These are phyloP conservation scores for Nibea albiflora DNA, from an alignment of 2,113 vertebrate species.

Conservation along the genomic window DNA sequence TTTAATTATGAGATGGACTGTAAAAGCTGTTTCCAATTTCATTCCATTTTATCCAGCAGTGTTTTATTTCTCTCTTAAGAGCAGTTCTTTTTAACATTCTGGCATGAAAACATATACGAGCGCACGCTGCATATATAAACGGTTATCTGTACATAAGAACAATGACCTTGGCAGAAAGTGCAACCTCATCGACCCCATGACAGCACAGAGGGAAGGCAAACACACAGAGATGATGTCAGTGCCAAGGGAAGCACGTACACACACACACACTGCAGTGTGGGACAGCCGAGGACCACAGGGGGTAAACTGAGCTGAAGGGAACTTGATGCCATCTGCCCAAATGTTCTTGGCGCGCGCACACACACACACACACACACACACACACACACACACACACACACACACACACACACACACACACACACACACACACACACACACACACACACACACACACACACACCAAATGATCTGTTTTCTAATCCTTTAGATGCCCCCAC, in stretches of 20 bases:
- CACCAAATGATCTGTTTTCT: constrained; percentile 40
- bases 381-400: constrained; percentile 16
- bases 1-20: constrained; percentile 66
- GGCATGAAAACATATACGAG: constrained; percentile 21
- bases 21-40: constrained; percentile 48
- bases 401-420: constrained; percentile 8
- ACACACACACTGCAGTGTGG: neutral
- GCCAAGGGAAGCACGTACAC: constrained; percentile 36
- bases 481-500: constrained; percentile 60
- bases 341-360: constrained; percentile 62
- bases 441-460: constrained; percentile 4
- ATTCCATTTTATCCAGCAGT: constrained; percentile 5
- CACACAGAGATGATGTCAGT: constrained; percentile 58
- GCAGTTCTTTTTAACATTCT: neutral
- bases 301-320: constrained; percentile 71
- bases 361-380: neutral
- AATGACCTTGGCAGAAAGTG: constrained; percentile 59
- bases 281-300: constrained; percentile 44
- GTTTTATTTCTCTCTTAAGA: constrained; percentile 60
- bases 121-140: neutral
- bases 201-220: neutral
- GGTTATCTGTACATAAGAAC: constrained; percentile 52
- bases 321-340: constrained; percentile 76
- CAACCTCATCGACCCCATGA: constrained; percentile 48
- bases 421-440: constrained; percentile 10